Base-by-base conservation (phyloP, 2,113 vertebrate genomes). In the Oncorhynchus mykiss region DNA sequence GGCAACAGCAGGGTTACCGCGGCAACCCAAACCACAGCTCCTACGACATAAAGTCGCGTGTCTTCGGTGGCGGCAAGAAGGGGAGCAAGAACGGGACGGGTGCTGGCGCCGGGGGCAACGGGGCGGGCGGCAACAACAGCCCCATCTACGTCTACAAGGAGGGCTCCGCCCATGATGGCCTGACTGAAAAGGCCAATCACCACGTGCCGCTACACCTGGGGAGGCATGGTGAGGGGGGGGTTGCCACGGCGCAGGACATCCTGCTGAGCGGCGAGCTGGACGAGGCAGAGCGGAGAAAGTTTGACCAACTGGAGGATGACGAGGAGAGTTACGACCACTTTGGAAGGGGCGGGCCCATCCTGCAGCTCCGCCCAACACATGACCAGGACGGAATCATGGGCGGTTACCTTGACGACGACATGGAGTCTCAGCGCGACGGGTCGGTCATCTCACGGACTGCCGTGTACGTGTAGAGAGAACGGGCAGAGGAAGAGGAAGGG, bases 391-490 rank as follows among this genome's bases (percentile, higher is more conserved):
- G 89, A 29, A 85, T 91, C 20, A 86, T 84, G 51, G 85, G 88
- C 62, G 87, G 84, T 67, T 94, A 94, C 82, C 71, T 94, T 2
- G 95, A 95, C 64, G 96, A 96, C 8, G 95, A 96, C 92, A 96
- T 96, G 96, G 96, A 97, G 89, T 97, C 96, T 20, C 96, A 96
- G 84, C 88, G 94, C 24, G 96, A 97, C 0, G 96, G 96, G 60
- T 97, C 96, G 0, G 94, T 97, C 86, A 96, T 97, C 85, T 97
- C 95, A 11, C 93, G 95, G 89, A 93, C 93, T 87, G 95, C 95
- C 0, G 95, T 97, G 69, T 97, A 96, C 1, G 96, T 96, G 88
- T 96, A 94, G 93, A 81, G 22, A 51, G 73, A 54, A 66, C 20
- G 60, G 14, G 69, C 31, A 2, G 57, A 22, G 51, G 65, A 39